Base-by-base conservation (phyloP, 1,140 invertebrate species). In the Xylocopa sonorina region DNA sequence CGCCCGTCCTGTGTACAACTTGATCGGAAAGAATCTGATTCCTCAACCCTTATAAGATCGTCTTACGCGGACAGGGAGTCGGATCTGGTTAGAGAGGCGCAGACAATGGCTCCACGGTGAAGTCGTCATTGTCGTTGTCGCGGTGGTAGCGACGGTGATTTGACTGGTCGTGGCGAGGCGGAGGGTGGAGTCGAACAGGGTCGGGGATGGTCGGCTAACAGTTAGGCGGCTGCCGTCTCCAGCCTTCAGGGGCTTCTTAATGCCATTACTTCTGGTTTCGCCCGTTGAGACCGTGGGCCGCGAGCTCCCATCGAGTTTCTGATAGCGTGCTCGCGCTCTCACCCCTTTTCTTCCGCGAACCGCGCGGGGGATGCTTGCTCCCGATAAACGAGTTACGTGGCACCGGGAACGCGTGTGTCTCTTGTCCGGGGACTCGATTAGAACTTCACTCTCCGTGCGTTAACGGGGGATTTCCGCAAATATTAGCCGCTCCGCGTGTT, bases 231-330 rank as follows among this genome's bases (percentile, higher is more conserved):
- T 92, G 89, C 91, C 88, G 87, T 87, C 84, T 80, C 66, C 69
- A 78, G 73, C 62, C 80, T 80, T 82, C 57, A 89, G 83, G 82
- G 91, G 91, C 85, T 92, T 92, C 91, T 87, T 92, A 92, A 92
- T 91, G 83, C 90, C 78, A 91, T 92, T 92, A 92, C 85, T 91
- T 89, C 87, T 87, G 81, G 88, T 91, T 90, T 88, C 71, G 79
- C 67, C 76, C 27, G 46, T 34, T n/a, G 64, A 80, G 73, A 29
- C 73, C 72, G 50, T 66, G n/a, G n/a, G 53, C 71, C 46, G 57
- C 43, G 69, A 50, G 62, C 73, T 55, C 5, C 62, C 58, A 32
- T 14, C 38, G n/a, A 43, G 63, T 76, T 79, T 73, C 68, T 60
- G 77, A 79, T 79, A 79, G 9, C 64, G 18, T 34, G 18, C 48